Evolutionary conservation across 2,797 vertebrate species (phyloP), one percentile per base, ranked within the genome.

Genomic region (Pyrocephalus nanus): DNA sequence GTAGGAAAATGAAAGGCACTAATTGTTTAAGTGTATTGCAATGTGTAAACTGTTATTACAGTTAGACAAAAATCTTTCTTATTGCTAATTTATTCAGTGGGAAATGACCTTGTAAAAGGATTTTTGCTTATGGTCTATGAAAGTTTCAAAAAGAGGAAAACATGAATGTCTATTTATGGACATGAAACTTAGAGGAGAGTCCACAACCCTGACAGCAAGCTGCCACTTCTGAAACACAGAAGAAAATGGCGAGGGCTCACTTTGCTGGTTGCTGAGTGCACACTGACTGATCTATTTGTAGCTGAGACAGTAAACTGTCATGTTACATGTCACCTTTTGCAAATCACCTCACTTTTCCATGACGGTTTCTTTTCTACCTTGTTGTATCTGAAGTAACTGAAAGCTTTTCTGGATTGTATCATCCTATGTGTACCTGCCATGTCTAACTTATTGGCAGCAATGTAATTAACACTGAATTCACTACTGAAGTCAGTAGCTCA

Each of bases 381-480:
- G 86, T 58, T 88, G 17, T 50, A 42, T 43, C 32, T 86, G 50
- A 48, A 62, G 34, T 36, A 22, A 32, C 51, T 57, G 51, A n/a
- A 73, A 64, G 32, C 4, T 88, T 81, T 88, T 83, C 55, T 47
- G 42, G 29, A 40, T 50, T 80, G 15, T 34, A 55, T 71, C 38
- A 83, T 40, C 14, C 6, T 38, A 38, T 11, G 18, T 25, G 15
- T 42, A 67, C 32, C 27, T 0, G 0, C 17, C 0, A 0, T 65
- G 53, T 70, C 74, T 94, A 78, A 69, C 26, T 76, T 80, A 54
- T 6, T 47, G 48, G 54, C 61, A 77, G 16, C 34, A 86, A 50
- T 8, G 13, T 74, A 82, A 90, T 88, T 87, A 88, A 55, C 53
- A 64, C 11, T 47, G 45, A 77, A 83, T 67, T 62, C 40, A 42